These are phyloP conservation scores for Lepidocolaptes lacrymiger DNA, from an alignment of 2,797 vertebrate genomes.

Conservation along the genomic window DNA sequence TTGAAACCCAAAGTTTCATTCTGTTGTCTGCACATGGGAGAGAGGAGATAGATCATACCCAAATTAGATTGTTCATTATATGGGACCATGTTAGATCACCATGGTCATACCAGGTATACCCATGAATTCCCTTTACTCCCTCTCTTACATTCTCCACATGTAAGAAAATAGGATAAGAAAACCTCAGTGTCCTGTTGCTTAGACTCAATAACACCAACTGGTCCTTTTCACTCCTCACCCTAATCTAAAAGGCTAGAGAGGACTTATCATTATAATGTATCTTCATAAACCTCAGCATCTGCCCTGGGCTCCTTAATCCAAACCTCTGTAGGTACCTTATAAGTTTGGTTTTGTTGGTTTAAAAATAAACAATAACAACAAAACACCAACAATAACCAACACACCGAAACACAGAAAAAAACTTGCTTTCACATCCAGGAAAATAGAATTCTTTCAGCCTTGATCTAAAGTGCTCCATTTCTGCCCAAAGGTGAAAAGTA, in stretches of 20 bases:
- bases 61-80: neutral
- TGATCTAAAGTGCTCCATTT: neutral
- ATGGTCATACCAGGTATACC: neutral
- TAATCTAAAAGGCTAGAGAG: neutral
- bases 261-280: neutral
- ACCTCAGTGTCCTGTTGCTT: neutral
- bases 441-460: neutral
- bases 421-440: neutral
- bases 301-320: neutral
- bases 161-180: neutral
- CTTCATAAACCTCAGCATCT: neutral
- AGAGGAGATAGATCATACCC: neutral
- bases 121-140: neutral
- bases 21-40: neutral
- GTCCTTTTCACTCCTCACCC: neutral
- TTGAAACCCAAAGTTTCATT: neutral
- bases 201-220: neutral
- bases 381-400: neutral
- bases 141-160: neutral
- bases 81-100: neutral
- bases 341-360: neutral
- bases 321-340: neutral
- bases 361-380: neutral
- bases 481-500: neutral
- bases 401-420: neutral